These are phyloP conservation scores for Pollachius pollachius DNA, from an alignment of 2,113 vertebrate species.

Conservation along the genomic window DNA sequence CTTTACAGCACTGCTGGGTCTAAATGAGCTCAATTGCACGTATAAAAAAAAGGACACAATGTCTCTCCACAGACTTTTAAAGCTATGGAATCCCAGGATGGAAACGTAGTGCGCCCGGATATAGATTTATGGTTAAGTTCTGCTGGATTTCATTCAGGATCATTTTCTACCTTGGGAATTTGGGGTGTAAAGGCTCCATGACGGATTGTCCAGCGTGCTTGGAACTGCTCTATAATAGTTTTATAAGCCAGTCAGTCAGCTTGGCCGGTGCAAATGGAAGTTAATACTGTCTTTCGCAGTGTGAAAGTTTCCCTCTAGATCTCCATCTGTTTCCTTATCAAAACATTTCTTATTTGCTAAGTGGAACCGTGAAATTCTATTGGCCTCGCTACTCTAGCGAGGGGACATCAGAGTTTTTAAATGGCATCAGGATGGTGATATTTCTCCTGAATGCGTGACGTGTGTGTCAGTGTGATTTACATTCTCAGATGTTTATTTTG, in stretches of 20 bases:
- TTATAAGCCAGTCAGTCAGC: constrained; percentile 28
- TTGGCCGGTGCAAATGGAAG: constrained; percentile 48
- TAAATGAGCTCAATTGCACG: constrained; percentile 48
- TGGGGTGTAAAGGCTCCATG: constrained; percentile 47
- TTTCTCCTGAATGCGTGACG: constrained; percentile 48
- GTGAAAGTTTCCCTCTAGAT: constrained; percentile 41
- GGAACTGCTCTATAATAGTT: constrained; percentile 52
- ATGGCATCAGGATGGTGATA: constrained; percentile 35
- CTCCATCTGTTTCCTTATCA: constrained; percentile 52
- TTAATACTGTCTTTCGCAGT: constrained; percentile 38
- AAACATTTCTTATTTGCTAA: constrained; percentile 50
- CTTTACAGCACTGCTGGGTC: constrained; percentile 42
- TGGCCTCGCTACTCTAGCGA: constrained; percentile 38
- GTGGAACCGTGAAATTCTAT: constrained; percentile 47
- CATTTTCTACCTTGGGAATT: constrained; percentile 54
- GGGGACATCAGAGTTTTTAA: constrained; percentile 37
- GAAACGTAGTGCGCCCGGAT: constrained; percentile 50
- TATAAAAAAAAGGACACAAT: constrained; percentile 5
- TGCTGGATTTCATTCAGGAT: constrained; percentile 54
- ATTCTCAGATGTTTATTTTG: background rate
- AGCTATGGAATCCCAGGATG: constrained; percentile 40
- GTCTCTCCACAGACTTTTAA: constrained; percentile 36
- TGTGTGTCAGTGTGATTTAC: constrained; percentile 17
- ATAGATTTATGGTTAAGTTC: constrained; percentile 51
- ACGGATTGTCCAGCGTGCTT: constrained; percentile 52